Evolutionary conservation across 2,797 vertebrate genomes (phyloP).

Genomic region (Pseudochromis fuscus): DNA sequence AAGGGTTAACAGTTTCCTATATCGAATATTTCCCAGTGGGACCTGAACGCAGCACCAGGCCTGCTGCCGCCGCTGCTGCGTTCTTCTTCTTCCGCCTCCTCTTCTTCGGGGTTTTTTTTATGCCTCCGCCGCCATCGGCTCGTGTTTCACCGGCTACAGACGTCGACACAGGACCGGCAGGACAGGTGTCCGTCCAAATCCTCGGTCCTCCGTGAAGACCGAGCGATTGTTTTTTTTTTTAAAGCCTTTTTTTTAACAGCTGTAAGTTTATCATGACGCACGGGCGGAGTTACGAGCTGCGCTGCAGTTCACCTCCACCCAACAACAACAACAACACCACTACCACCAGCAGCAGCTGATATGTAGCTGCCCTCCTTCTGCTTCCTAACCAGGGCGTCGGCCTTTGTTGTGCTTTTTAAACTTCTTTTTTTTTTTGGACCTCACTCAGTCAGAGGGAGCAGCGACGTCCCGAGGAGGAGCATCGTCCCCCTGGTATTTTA

Average conservation of each 20-base stretch:
- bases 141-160: not conserved
- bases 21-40: not conserved
- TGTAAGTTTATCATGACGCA: constrained; percentile 19
- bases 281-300: not conserved
- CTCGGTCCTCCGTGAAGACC: not conserved
- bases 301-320: not conserved
- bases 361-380: not conserved
- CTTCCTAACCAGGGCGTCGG: constrained; percentile 20
- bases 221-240: not conserved
- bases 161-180: not conserved
- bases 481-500: constrained; percentile 50
- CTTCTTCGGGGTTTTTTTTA: not conserved
- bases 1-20: not conserved
- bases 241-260: not conserved
- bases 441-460: not conserved
- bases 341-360: not conserved
- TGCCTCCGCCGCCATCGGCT: not conserved
- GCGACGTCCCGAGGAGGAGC: constrained; percentile 66
- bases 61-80: rapidly evolving
- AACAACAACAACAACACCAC: not conserved
- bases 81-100: too few relatives aligned
- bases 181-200: not conserved
- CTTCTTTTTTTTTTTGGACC: not conserved
- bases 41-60: constrained; percentile 28
- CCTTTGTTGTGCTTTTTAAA: not conserved